phyloP scores from a whole-genome alignment of 2,113 vertebrate species.

The Conger conger region DNA sequence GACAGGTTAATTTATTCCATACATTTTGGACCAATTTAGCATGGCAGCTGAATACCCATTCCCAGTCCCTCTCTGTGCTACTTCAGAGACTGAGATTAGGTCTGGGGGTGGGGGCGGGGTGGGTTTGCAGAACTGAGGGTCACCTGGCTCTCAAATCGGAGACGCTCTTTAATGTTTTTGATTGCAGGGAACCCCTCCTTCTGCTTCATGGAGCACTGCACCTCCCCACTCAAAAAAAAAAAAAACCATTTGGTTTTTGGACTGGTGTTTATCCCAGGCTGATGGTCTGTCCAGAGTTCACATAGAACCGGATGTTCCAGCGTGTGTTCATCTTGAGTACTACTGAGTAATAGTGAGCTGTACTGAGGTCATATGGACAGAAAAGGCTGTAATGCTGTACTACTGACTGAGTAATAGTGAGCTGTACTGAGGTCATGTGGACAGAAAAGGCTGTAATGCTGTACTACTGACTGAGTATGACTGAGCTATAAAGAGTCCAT shows the following conservation, averaged over 20 bases:
- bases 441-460: neutral
- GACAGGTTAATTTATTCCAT: conserved; percentile 87
- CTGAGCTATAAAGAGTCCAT: neutral
- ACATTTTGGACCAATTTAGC: conserved; percentile 81
- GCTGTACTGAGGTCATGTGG: neutral
- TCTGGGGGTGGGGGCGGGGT: neutral
- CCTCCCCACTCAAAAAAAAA: neutral
- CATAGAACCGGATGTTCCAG: neutral
- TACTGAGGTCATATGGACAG: neutral
- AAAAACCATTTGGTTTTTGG: neutral
- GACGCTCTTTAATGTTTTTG: neutral
- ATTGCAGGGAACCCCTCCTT: too few relatives aligned
- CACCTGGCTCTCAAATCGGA: neutral
- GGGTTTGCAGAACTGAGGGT: neutral
- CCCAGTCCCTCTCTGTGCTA: conserved; percentile 5
- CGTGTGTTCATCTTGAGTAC: neutral
- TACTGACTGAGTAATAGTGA: neutral
- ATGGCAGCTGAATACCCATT: conserved; percentile 76
- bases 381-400: too few relatives aligned
- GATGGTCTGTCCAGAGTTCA: neutral
- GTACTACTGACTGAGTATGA: neutral
- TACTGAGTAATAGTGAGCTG: neutral
- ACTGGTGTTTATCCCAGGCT: neutral
- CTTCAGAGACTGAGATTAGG: neutral
- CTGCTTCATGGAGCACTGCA: neutral